These are phyloP conservation scores for Agrochola circellaris DNA, from an alignment of 2,888 invertebrate species.

Conservation along the genomic window DNA sequence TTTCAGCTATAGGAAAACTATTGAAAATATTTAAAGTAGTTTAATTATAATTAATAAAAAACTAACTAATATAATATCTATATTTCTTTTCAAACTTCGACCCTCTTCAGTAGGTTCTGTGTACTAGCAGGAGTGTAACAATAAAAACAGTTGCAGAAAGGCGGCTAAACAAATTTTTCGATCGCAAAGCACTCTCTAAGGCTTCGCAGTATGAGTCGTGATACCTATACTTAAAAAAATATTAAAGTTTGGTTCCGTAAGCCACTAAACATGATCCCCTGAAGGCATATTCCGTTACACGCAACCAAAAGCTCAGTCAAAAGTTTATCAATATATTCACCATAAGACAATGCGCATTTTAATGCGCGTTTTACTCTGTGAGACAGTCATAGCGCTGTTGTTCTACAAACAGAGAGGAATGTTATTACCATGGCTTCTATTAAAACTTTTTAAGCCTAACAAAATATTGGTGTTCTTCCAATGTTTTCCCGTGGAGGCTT, in stretches of 20 bases:
- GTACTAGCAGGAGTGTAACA: too few relatives aligned
- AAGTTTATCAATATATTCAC: conserved; percentile 53
- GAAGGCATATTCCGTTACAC: conserved; percentile 13
- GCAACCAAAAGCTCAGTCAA: conserved; percentile 39
- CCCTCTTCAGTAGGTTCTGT: too few relatives aligned
- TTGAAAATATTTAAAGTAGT: too few relatives aligned
- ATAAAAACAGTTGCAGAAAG: too few relatives aligned
- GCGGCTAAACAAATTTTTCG: too few relatives aligned
- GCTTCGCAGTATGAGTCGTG: too few relatives aligned
- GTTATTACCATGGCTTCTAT: conserved; percentile 68
- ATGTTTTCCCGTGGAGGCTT: conserved; percentile 53
- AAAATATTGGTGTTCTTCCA: conserved; percentile 63
- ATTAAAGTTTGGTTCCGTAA: not conserved
- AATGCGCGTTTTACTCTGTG: conserved; percentile 22
- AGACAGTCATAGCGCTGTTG: conserved; percentile 31
- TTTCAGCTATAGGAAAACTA: too few relatives aligned
- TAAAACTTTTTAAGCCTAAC: conserved; percentile 74
- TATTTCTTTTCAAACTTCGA: too few relatives aligned
- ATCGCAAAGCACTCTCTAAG: too few relatives aligned
- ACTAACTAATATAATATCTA: too few relatives aligned
- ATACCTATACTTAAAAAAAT: not conserved
- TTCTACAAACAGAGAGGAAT: conserved; percentile 55
- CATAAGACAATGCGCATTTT: conserved; percentile 32
- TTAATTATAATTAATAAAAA: too few relatives aligned
- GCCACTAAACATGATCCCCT: conserved; percentile 21